These are phyloP conservation scores for Nesogale talazaci DNA, from an alignment of 2,113 vertebrate genomes.

Conservation along the genomic window DNA sequence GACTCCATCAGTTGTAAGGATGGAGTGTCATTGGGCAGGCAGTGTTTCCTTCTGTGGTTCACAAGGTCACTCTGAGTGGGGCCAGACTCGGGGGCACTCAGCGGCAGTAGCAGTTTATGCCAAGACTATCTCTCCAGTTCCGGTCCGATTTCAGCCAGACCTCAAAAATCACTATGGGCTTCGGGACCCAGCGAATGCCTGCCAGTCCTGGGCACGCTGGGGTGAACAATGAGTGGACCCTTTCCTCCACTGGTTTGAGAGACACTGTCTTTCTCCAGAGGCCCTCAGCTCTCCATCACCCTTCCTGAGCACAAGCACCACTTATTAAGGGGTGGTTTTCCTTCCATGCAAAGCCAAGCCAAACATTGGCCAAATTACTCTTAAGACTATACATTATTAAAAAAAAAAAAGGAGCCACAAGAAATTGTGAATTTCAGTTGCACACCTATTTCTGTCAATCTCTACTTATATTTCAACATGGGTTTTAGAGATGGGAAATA, in stretches of 20 bases:
- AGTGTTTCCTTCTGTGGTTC: no score
- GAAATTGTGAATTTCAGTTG: conserved; percentile 61
- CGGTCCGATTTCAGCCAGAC: neutral
- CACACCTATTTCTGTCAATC: conserved; percentile 69
- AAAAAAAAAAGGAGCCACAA: conserved; percentile 52
- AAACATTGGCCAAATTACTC: conserved; percentile 25
- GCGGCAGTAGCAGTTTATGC: neutral
- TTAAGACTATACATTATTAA: conserved; percentile 43
- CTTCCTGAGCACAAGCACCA: neutral
- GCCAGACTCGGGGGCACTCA: no score
- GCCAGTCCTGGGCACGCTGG: neutral
- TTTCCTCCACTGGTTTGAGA: neutral
- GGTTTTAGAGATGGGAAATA: conserved; percentile 67
- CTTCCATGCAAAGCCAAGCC: conserved; percentile 23
- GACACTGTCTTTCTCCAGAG: neutral
- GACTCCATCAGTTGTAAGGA: no score
- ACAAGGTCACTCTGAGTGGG: no score
- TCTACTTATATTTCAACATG: conserved; percentile 70
- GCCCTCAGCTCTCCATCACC: neutral
- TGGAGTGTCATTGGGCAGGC: no score
- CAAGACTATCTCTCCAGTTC: neutral
- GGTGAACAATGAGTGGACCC: neutral
- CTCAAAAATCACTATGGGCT: neutral
- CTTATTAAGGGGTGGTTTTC: neutral
- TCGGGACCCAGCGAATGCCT: neutral